Base-by-base conservation (phyloP, 2,888 invertebrate genomes). In the Parnassius mnemosyne region DNA sequence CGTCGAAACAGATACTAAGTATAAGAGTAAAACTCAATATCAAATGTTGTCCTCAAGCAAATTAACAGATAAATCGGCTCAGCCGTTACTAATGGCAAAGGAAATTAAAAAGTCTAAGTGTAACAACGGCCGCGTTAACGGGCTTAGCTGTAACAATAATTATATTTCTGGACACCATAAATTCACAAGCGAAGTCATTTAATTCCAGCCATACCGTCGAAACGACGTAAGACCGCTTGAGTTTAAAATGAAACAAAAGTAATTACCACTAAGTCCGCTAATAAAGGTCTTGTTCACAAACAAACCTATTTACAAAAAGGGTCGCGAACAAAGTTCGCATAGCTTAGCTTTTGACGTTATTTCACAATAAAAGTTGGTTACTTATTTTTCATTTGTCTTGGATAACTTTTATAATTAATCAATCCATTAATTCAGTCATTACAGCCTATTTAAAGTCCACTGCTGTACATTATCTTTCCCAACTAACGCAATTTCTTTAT, bases 201-300 rank as follows among this genome's bases (percentile, higher is more conserved):
- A 68, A 57, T 65, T 57, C 53, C 59, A 63, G 69, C 65, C 75
- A 73, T 71, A 70, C 73, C 72, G 72, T 63, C 66, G 75, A 77
- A 78, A 79, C 78, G 84, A 84, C 81, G 81, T 73, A 74, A 68
- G 73, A 74, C 77, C 81, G 81, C 82, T 84, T 81, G 77, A 80
- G 78, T 82, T 84, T 86, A 83, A 85, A 87, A 85, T 80, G 84
- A 83, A 83, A 80, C 82, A 70, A 77, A 77, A 81, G 83, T 87
- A 87, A 88, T 88, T 87, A 84, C 80, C 75, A 73, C 75, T 71
- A 77, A 80, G 77, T 70, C 67, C 67, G 67, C 76, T 73, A 72
- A 73, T 67, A 72, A 77, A 75, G 76, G 74, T 72, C 70, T 66
- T 64, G 60, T 66, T 66, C 54, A 65, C 67, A 67, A 68, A 71